Base-by-base conservation (phyloP, 2,888 invertebrate genomes). In the Hyppa rectilinea region DNA sequence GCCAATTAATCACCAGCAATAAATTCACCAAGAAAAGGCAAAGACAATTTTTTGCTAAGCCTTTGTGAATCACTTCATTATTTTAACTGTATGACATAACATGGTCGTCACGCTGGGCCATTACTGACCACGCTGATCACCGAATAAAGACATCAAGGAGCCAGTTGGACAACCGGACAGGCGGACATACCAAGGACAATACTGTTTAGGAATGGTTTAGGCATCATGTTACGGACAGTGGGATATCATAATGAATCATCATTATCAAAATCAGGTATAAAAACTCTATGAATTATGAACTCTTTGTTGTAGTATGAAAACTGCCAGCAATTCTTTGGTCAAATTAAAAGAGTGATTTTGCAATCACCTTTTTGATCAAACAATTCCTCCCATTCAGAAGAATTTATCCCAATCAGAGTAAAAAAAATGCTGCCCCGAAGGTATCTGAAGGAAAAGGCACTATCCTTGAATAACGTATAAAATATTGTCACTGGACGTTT, bases 71-170 rank as follows among this genome's bases (percentile, higher is more conserved):
- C 78, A 81, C 55, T 40, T 34, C 4, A 72, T 47, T 64, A 71
- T 64, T 69, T 60, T 49, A 23, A 26, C 49, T 45, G 26, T 26
- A 63, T 81, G 80, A 75, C 78, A 71, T 70, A 71, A 68, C 34
- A 34, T 66, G 26, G 31, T 50, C 40, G 58, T 70, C 56, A 64
- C 17, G 61, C n/a, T 61, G 31, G 38, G 20, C 56, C 45, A 65
- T 63, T 62, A 38, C 34, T 20, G 23, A 65, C 78, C 55, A 73
- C 47, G 56, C 64, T 67, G 58, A 55, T 5, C 20, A 66, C 81
- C 78, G 52, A 78, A 80, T 81, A 81, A 66, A 71, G 80, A 10
- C 65, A 49, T 52, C 50, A 56, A 49, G 52, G 56, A 61, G 62
- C 23, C 31, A 38, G 23, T 9, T 9, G 31, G 38, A 40, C 31